Evolutionary conservation across 2,888 invertebrate genomes (phyloP).

Genomic region (Aleiodes testaceus): DNA sequence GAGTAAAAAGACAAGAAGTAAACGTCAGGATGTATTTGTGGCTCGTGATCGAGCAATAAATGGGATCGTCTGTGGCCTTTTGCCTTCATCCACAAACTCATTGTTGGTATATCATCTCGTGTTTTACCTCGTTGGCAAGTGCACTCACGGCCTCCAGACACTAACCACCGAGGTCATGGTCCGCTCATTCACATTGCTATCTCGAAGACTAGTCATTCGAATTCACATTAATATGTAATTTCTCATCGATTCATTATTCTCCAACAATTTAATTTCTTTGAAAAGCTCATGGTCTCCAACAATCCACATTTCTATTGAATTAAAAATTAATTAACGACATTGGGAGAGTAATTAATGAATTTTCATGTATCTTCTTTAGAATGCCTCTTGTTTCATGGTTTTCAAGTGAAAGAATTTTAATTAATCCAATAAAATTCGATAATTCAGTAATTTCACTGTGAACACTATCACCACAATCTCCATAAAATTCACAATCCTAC

Average conservation of each 20-base stretch:
- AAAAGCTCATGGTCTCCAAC: too few species aligned
- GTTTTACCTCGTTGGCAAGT: conserved; percentile 30
- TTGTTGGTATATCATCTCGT: conserved; percentile 22
- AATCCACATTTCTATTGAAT: too few species aligned
- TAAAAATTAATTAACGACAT: too few species aligned
- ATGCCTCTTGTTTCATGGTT: too few species aligned
- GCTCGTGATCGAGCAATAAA: conserved; percentile 42
- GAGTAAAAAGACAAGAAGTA: not conserved
- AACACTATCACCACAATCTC: not conserved
- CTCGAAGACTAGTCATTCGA: conserved; percentile 36
- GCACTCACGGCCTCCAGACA: conserved; percentile 40
- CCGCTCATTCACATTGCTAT: conserved; percentile 28
- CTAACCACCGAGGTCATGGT: conserved; percentile 44
- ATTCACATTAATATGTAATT: not conserved
- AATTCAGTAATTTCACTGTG: conserved; percentile 9
- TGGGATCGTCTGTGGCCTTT: conserved; percentile 36
- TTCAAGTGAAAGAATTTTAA: too few species aligned
- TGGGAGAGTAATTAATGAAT: too few species aligned
- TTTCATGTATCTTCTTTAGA: too few species aligned
- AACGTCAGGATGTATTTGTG: conserved; percentile 1
- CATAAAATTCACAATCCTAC: conserved; percentile 2
- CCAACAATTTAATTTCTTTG: too few species aligned
- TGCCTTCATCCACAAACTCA: conserved; percentile 5
- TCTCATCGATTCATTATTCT: not conserved
- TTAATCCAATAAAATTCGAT: too few species aligned